Percentiles rank a stretch among this genome's conserved stretches.
phyloP scores from a whole-genome alignment of 23 tunicate genomes.

The Corella eumyota region DNA sequence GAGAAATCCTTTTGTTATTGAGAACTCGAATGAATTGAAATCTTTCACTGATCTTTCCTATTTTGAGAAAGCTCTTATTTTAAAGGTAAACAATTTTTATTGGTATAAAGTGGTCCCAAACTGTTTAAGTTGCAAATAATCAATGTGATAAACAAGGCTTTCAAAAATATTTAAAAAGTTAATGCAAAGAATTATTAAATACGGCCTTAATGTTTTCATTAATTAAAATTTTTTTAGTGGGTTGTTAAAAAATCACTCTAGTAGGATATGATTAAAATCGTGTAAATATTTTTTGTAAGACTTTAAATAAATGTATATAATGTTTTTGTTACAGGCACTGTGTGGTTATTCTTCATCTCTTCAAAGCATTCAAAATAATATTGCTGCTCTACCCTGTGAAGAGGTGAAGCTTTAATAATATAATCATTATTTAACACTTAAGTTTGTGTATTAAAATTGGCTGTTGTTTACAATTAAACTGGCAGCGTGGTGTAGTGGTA shows the following conservation, averaged over 20 bases:
- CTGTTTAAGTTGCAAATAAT: too few relatives aligned
- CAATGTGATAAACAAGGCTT: too few relatives aligned
- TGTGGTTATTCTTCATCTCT: constrained; percentile 41
- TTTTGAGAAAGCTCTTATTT: constrained; percentile 20
- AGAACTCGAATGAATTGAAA: constrained; percentile 14
- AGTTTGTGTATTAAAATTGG: neutral
- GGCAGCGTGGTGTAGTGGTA: too few relatives aligned
- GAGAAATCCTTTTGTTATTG: constrained; percentile 48
- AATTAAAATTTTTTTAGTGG: too few relatives aligned
- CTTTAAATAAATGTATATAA: too few relatives aligned
- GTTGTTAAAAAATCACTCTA: too few relatives aligned
- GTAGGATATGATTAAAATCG: too few relatives aligned
- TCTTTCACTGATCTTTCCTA: constrained; percentile 33
- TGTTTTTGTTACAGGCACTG: constrained; percentile 21
- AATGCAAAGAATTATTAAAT: too few relatives aligned
- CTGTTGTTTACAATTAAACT: too few relatives aligned
- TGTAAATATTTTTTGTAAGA: too few relatives aligned
- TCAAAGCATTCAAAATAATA: constrained; percentile 67
- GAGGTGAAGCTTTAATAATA: constrained; percentile 9
- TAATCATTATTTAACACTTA: neutral
- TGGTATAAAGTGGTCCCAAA: neutral
- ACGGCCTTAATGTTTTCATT: too few relatives aligned
- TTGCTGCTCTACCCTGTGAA: constrained; percentile 26
- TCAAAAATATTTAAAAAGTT: too few relatives aligned
- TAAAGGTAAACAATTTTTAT: constrained; percentile 26